Conservation (phyloP, 2,113 vertebrate species). For the Melanotaenia duboulayi region DNA sequence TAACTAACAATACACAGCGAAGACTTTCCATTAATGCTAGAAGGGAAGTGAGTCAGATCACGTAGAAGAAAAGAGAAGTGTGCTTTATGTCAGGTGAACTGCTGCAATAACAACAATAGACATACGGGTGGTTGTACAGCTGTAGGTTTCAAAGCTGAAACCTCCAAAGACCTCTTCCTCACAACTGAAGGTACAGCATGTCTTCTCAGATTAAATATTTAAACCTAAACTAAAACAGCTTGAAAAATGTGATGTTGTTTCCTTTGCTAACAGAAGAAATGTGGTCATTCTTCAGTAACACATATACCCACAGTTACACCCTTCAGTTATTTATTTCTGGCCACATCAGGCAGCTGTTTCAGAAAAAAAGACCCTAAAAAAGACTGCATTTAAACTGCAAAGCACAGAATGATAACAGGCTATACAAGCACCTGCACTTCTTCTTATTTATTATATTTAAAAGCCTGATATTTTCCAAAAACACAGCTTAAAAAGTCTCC, state of each 20-base stretch:
- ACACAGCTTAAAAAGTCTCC: background rate
- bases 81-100: background rate
- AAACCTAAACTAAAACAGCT: background rate
- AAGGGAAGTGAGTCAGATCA: slow-evolving; percentile 39
- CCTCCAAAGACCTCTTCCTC: background rate
- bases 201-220: background rate
- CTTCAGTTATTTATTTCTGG: background rate
- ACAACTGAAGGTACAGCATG: too few species aligned
- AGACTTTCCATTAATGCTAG: background rate
- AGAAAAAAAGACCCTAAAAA: background rate
- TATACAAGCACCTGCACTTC: background rate
- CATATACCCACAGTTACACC: too few species aligned
- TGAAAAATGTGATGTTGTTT: background rate
- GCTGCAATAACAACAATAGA: slow-evolving; percentile 20
- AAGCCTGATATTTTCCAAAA: background rate
- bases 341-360: background rate
- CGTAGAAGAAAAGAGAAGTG: slow-evolving; percentile 53
- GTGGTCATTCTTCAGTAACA: too few species aligned
- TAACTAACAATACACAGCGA: background rate
- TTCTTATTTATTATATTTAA: background rate
- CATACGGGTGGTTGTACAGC: slow-evolving; percentile 11
- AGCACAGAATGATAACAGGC: background rate
- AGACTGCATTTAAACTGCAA: too few species aligned
- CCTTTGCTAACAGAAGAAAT: background rate
- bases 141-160: slow-evolving; percentile 10